Base-by-base conservation (phyloP, 2,888 invertebrate genomes). In the Panorpa germanica region DNA sequence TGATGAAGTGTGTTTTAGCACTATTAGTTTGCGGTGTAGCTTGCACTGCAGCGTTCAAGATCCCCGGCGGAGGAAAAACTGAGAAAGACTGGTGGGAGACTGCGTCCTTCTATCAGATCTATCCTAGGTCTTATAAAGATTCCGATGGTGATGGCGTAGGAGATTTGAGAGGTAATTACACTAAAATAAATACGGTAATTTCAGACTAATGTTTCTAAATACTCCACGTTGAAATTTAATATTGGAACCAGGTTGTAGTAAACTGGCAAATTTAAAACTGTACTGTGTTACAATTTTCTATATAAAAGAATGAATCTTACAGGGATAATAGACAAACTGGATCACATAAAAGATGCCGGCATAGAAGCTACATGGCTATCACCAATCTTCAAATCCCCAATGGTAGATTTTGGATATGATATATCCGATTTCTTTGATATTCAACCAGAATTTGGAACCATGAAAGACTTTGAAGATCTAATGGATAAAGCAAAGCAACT, bases 61-160 rank as follows among this genome's bases (percentile, higher is more conserved):
- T n/a, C n/a, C n/a, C n/a, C n/a, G n/a, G n/a, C n/a, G n/a, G n/a
- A n/a, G n/a, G n/a, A n/a, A n/a, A n/a, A n/a, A n/a, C n/a, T n/a
- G 33, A 49, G 27, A 44, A 55, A 3, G 72, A 81, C 40, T 91
- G 91, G 91, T 88, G 82, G 76, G 63, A 81, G 46, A 71, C 67
- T 27, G 68, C 72, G 18, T 63, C 72, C 5, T 65, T 80, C 42
- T 86, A 88, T 51, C 80, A 85, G 48, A 70, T 82, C 28, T 77
- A 78, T 45, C 73, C 80, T 1, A 63, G 75, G 40, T 77, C 82
- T 4, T 86, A 80, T 52, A 65, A 65, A 50, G 88, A 90, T 47
- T 70, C 71, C 33, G 53, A 78, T 45, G 71, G 70, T 2, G 76
- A 82, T 51, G 85, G 85, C 2, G 55, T 76, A 11, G 67, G 68